phyloP scores from a whole-genome alignment of 2,797 vertebrate species.

The Delichon dasypus region DNA sequence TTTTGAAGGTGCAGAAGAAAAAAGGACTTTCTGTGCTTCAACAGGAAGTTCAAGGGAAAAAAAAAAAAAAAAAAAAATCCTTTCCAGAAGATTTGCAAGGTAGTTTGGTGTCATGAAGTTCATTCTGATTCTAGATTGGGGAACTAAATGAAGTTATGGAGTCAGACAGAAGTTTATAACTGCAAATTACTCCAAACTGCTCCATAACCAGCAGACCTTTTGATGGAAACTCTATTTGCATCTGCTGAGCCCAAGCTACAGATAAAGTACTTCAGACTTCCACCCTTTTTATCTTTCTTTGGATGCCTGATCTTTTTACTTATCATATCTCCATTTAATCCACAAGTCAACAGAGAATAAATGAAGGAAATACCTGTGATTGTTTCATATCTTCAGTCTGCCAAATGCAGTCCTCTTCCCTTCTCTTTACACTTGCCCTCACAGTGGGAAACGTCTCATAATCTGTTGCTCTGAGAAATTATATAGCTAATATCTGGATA shows the following conservation, averaged over 20 bases:
- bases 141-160: neutral
- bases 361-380: neutral
- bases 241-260: neutral
- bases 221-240: neutral
- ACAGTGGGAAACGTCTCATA: neutral
- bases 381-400: neutral
- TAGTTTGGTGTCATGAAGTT: neutral
- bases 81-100: neutral
- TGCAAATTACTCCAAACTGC: neutral
- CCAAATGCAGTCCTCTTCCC: neutral
- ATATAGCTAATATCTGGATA: neutral
- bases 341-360: neutral
- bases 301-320: neutral
- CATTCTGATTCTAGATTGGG: neutral
- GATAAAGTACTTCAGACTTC: neutral
- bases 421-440: neutral
- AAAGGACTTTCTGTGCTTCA: neutral
- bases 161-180: neutral
- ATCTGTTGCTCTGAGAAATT: neutral
- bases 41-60: neutral
- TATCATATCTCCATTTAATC: neutral
- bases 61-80: neutral
- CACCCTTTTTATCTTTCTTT: neutral
- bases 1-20: neutral
- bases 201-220: neutral